Conservation (phyloP, 2,888 invertebrate genomes). For the Mantis religiosa region DNA sequence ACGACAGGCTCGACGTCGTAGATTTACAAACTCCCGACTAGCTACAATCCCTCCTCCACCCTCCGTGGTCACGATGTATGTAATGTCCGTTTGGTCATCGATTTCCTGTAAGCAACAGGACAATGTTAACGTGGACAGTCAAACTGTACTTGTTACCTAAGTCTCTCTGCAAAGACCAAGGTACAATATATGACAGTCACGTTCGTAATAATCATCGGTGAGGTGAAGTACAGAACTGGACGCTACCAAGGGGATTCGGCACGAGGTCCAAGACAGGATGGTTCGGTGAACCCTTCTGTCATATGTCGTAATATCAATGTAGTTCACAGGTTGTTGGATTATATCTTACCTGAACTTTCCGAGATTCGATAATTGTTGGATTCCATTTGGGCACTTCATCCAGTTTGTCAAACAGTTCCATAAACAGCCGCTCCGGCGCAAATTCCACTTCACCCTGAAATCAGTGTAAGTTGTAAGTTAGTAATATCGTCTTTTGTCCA, state of each 20-base stretch:
- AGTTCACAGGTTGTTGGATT: too few species aligned
- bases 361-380: constrained; percentile 67
- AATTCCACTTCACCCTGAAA: constrained; percentile 67
- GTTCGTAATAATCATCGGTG: too few species aligned
- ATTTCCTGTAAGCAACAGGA: constrained; percentile 52
- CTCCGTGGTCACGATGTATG: constrained; percentile 73
- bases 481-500: too few species aligned
- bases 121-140: too few species aligned
- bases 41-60: constrained; percentile 70
- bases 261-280: too few species aligned
- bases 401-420: constrained; percentile 69
- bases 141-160: background rate
- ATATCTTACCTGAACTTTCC: constrained; percentile 60
- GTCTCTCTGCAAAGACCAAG: too few species aligned
- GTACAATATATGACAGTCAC: too few species aligned
- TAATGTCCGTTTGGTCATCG: constrained; percentile 72
- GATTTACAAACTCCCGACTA: constrained; percentile 78
- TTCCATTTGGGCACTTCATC: constrained; percentile 78
- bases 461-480: background rate
- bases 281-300: too few species aligned
- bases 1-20: constrained; percentile 62
- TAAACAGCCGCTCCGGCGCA: constrained; percentile 63
- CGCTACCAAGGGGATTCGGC: too few species aligned
- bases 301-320: too few species aligned
- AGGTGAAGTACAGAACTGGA: too few species aligned